phyloP scores from a whole-genome alignment of 1,140 invertebrate genomes.

The Maniola jurtina region DNA sequence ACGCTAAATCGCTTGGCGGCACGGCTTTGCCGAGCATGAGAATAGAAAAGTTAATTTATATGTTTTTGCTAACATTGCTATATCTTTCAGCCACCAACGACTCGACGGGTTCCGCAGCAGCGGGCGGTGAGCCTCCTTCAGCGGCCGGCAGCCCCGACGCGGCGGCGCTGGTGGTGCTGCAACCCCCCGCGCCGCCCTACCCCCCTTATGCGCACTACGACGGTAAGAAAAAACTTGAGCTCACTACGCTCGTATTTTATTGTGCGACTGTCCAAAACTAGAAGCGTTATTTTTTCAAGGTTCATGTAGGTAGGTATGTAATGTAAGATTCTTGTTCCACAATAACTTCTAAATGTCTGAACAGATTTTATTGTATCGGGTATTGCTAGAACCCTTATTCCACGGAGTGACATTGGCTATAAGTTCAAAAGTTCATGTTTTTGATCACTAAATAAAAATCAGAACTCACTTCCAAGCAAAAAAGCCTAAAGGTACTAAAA shows the following conservation, averaged over 20 bases:
- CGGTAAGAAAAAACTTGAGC: conserved; percentile 42
- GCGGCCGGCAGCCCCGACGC: conserved; percentile 69
- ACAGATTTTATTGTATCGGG: no score
- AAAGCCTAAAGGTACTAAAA: no score
- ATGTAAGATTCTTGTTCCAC: no score
- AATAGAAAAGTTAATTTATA: conserved; percentile 1
- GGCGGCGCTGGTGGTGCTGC: conserved; percentile 65
- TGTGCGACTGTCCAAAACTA: no score
- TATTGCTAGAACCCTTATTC: no score
- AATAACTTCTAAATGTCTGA: no score
- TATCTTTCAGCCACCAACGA: conserved; percentile 66
- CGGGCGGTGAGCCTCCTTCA: conserved; percentile 63
- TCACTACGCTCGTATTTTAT: conserved; percentile 6
- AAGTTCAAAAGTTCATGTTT: no score
- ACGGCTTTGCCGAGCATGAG: no score
- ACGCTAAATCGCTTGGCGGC: no score
- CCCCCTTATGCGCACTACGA: conserved; percentile 71
- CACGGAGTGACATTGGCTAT: no score
- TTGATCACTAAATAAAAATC: no score
- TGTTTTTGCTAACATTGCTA: conserved; percentile 16
- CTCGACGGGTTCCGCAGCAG: conserved; percentile 64
- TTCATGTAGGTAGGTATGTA: conserved; percentile 29
- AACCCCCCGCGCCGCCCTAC: conserved; percentile 68
- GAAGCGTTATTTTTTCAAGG: conserved; percentile 8
- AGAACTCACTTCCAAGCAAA: no score